phyloP scores from a whole-genome alignment of 2,888 invertebrate genomes.

The Sylvicola cinctus region DNA sequence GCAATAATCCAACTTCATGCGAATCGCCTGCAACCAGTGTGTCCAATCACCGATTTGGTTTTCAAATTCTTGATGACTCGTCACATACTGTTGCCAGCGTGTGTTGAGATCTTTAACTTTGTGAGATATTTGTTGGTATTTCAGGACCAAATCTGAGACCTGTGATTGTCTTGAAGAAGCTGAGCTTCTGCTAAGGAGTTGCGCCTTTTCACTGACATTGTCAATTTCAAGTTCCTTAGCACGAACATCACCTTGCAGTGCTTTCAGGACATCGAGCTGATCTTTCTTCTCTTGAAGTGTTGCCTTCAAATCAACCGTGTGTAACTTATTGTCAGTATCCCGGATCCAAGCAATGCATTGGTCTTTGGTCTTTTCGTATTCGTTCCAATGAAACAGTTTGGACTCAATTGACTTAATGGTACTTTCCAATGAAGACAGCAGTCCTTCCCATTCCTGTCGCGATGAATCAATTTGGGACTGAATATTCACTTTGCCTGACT shows the following conservation, averaged over 20 bases:
- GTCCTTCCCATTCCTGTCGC: conserved; percentile 76
- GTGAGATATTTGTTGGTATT: conserved; percentile 76
- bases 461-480: conserved; percentile 70
- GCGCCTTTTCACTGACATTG: conserved; percentile 76
- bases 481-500: conserved; percentile 66
- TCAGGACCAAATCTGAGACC: conserved; percentile 75
- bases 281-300: conserved; percentile 64
- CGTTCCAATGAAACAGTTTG: conserved; percentile 77
- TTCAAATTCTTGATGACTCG: conserved; percentile 71
- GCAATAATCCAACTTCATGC: conserved; percentile 69
- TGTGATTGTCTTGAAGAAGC: conserved; percentile 56
- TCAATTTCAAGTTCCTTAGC: conserved; percentile 87
- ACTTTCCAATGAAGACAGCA: conserved; percentile 52
- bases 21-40: conserved; percentile 65
- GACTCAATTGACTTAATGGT: conserved; percentile 61
- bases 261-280: conserved; percentile 59
- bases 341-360: conserved; percentile 72
- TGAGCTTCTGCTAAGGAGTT: conserved; percentile 56
- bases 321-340: conserved; percentile 68
- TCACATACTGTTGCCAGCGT: conserved; percentile 84
- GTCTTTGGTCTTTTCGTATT: conserved; percentile 73
- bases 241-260: conserved; percentile 67
- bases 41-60: conserved; percentile 57
- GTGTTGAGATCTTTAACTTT: conserved; percentile 79
- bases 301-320: conserved; percentile 69